These are phyloP conservation scores for Aleadryas rufinucha DNA, from an alignment of 2,113 vertebrate genomes.

Conservation along the genomic window DNA sequence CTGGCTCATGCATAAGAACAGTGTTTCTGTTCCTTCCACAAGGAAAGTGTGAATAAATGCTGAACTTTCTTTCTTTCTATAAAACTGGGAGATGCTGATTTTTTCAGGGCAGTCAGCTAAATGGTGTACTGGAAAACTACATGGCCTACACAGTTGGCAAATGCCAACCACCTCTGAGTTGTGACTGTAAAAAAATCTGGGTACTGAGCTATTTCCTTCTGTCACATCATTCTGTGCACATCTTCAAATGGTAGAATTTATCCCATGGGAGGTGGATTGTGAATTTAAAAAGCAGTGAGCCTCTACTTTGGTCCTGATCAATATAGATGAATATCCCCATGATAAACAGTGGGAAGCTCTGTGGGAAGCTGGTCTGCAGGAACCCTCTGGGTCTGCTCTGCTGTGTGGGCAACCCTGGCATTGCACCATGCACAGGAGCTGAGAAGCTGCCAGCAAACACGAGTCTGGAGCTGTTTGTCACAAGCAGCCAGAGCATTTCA, in stretches of 20 bases:
- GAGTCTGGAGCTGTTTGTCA: background rate
- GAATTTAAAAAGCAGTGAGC: background rate
- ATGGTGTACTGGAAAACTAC: background rate
- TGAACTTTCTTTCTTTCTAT: background rate
- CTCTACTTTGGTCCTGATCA: background rate
- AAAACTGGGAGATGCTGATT: background rate
- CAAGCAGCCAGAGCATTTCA: background rate
- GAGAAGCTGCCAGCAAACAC: background rate
- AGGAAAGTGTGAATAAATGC: background rate
- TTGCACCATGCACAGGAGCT: background rate
- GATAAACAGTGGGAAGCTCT: background rate
- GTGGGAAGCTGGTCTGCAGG: background rate
- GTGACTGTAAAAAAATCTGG: background rate
- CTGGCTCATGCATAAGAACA: background rate
- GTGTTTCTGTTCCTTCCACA: background rate
- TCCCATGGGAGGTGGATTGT: background rate
- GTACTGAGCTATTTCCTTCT: background rate
- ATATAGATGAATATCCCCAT: background rate
- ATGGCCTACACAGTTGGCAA: background rate
- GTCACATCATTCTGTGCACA: background rate
- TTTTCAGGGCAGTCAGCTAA: background rate
- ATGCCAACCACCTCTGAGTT: background rate
- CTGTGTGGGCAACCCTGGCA: background rate
- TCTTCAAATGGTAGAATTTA: background rate
- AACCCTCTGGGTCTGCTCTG: background rate